phyloP scores from a whole-genome alignment of 1,140 invertebrate genomes.

The Eciton burchellii region DNA sequence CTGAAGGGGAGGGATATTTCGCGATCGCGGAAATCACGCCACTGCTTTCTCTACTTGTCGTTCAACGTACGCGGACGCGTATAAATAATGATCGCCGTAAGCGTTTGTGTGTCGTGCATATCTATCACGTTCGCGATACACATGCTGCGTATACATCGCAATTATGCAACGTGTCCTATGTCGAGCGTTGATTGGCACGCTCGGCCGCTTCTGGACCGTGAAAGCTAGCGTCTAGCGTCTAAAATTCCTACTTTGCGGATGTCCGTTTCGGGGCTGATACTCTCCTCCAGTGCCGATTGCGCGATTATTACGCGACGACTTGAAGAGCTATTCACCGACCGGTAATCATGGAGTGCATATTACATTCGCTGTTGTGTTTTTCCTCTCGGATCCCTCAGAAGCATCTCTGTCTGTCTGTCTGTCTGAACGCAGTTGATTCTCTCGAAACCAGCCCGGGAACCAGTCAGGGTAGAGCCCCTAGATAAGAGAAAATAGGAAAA shows the following conservation, averaged over 20 bases:
- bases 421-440: background rate
- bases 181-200: background rate
- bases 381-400: background rate
- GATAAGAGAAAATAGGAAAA: slow-evolving; percentile 38
- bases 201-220: background rate
- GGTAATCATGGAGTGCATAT: background rate
- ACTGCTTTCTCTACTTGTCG: slow-evolving; percentile 18
- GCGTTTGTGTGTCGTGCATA: background rate
- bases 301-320: background rate
- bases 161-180: background rate
- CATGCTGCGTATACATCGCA: background rate
- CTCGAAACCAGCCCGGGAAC: slow-evolving; percentile 16
- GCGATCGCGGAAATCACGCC: slow-evolving; percentile 48
- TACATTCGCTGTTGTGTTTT: background rate
- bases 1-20: slow-evolving; percentile 23
- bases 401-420: background rate
- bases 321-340: background rate
- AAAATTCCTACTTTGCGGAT: background rate
- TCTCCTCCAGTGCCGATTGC: slow-evolving; percentile 9
- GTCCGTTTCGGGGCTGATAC: background rate
- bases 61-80: background rate
- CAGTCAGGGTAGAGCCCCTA: slow-evolving; percentile 4
- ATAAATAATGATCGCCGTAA: background rate
- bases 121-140: background rate
- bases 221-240: background rate